Conservation (phyloP, 2,113 vertebrate genomes). For the Sylvilagus bachmani region DNA sequence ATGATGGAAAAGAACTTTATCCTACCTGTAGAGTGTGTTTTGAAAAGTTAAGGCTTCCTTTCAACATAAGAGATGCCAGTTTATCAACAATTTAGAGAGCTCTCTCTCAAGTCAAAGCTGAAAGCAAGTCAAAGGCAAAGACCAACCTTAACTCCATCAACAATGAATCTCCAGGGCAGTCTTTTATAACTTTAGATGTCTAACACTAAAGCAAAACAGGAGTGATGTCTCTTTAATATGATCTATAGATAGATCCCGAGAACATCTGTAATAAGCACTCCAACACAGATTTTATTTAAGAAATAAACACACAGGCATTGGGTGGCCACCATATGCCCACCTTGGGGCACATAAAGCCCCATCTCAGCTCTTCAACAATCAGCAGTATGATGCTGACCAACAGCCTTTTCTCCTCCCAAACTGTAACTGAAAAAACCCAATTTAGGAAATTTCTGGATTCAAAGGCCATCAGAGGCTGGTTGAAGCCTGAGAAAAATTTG, state of each 20-base stretch:
- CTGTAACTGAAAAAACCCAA: not conserved
- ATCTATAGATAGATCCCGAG: not conserved
- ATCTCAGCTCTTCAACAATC: not conserved
- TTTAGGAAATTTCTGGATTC: not conserved
- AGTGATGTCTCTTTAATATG: not conserved
- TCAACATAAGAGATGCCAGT: constrained; percentile 12
- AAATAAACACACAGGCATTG: not conserved
- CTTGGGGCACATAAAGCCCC: not conserved
- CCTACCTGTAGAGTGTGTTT: constrained; percentile 42
- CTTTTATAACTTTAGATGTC: not conserved
- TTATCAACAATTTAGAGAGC: constrained; percentile 11
- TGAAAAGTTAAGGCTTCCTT: constrained; percentile 41
- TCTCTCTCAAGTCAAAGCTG: constrained; percentile 33
- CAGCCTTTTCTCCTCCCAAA: not conserved
- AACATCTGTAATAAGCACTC: not conserved
- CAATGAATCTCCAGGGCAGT: not conserved
- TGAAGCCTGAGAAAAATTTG: not conserved
- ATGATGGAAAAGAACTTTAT: constrained; percentile 20
- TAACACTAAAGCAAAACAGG: constrained; percentile 25
- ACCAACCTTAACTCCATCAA: constrained; percentile 22
- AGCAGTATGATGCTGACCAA: not conserved
- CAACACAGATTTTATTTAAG: not conserved
- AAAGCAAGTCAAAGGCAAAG: constrained; percentile 36
- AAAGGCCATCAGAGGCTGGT: not conserved
- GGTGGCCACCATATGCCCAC: not conserved